Evolutionary conservation across 2,888 invertebrate genomes (phyloP).

Genomic region (Drosophila neotestacea): DNA sequence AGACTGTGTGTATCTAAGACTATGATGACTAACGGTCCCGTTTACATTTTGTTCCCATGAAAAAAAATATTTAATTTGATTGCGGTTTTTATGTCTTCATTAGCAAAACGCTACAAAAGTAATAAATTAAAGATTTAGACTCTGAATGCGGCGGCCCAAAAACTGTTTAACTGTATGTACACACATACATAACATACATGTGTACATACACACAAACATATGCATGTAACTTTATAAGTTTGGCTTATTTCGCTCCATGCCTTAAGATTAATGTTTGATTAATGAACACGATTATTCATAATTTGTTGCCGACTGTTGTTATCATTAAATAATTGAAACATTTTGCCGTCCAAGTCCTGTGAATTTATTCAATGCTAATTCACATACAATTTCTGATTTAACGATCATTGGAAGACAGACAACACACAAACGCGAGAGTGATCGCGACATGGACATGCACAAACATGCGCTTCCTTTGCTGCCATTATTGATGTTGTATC

Average conservation of each 20-base stretch:
- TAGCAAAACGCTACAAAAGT: constrained; percentile 75
- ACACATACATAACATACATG: background rate
- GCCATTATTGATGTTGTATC: constrained; percentile 65
- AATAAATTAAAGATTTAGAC: constrained; percentile 73
- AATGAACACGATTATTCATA: constrained; percentile 77
- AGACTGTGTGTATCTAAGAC: constrained; percentile 6
- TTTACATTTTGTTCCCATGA: constrained; percentile 76
- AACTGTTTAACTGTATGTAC: constrained; percentile 1
- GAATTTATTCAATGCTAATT: constrained; percentile 69
- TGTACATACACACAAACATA: background rate
- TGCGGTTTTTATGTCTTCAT: constrained; percentile 82
- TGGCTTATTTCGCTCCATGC: constrained; percentile 41
- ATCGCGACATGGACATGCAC: constrained; percentile 69
- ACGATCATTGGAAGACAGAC: constrained; percentile 68
- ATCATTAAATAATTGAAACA: constrained; percentile 70
- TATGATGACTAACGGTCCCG: constrained; percentile 69
- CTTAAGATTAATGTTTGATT: constrained; percentile 76
- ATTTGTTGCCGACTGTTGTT: constrained; percentile 50
- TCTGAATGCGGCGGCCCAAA: constrained; percentile 23
- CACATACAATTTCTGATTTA: constrained; percentile 64
- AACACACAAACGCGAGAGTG: constrained; percentile 20
- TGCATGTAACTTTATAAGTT: background rate
- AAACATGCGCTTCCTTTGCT: constrained; percentile 79
- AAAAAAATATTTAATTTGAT: constrained; percentile 76
- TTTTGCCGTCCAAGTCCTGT: constrained; percentile 42